Conservation (phyloP, 2,888 invertebrate species). For the Dione juno region DNA sequence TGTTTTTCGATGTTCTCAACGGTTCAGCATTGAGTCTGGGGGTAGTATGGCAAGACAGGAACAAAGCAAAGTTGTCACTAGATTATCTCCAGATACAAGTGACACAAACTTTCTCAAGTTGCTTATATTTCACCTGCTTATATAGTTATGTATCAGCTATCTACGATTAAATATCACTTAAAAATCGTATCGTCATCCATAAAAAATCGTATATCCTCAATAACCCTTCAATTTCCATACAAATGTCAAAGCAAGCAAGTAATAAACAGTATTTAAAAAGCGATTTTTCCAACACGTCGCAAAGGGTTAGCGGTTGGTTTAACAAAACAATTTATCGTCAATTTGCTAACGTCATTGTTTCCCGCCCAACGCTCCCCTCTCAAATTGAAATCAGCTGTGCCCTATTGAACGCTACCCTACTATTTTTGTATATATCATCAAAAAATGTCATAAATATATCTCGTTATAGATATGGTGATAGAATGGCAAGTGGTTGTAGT, state of each 20-base stretch:
- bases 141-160: too few relatives aligned
- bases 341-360: constrained; percentile 68
- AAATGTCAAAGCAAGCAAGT: constrained; percentile 14
- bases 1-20: too few relatives aligned
- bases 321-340: constrained; percentile 70
- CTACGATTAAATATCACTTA: too few relatives aligned
- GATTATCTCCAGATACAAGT: too few relatives aligned
- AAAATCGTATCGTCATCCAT: background rate
- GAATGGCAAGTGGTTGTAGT: background rate
- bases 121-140: too few relatives aligned
- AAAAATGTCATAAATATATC: constrained; percentile 43
- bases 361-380: constrained; percentile 53
- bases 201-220: background rate
- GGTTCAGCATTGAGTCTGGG: too few relatives aligned
- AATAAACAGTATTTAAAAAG: constrained; percentile 29
- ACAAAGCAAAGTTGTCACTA: too few relatives aligned
- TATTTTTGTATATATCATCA: constrained; percentile 44
- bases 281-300: constrained; percentile 47
- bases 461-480: constrained; percentile 6
- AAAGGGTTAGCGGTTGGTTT: constrained; percentile 59
- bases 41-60: too few relatives aligned
- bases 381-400: constrained; percentile 72
- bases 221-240: constrained; percentile 18
- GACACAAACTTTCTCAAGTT: too few relatives aligned
- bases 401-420: constrained; percentile 58